A percentile compares a stretch with the other conserved stretches of the same genome.
Conservation (phyloP, 1,140 invertebrate species). For the Anthonomus grandis region DNA sequence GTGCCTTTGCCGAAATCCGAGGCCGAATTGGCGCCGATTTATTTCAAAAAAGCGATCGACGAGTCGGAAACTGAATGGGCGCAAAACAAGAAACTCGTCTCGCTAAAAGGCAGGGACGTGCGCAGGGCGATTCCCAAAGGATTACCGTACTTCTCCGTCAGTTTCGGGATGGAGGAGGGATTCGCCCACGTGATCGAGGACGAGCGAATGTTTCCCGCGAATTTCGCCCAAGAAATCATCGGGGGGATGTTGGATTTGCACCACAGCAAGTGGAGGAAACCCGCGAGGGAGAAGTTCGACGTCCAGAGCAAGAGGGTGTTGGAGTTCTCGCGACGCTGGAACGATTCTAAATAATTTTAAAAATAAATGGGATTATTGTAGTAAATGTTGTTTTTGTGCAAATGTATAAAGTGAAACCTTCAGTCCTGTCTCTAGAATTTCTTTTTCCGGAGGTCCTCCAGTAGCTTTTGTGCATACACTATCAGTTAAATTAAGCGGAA, state of each 20-base stretch:
- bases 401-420: too few relatives aligned
- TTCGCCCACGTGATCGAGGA: conserved; percentile 98
- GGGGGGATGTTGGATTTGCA: conserved; percentile 91
- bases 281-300: conserved; percentile 68
- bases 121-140: conserved; percentile 85
- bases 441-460: too few relatives aligned
- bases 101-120: conserved; percentile 70
- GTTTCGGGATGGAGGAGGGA: conserved; percentile 86
- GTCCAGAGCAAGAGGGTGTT: conserved; percentile 66
- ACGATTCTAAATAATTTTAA: conserved; percentile 35
- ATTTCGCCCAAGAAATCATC: conserved; percentile 94
- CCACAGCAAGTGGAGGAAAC: conserved; percentile 79
- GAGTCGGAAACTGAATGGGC: conserved; percentile 95
- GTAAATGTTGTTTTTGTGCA: too few relatives aligned
- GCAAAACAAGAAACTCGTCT: conserved; percentile 92
- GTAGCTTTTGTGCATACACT: too few relatives aligned
- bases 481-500: too few relatives aligned
- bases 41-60: conserved; percentile 96
- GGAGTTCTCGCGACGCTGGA: conserved; percentile 64
- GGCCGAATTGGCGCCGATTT: conserved; percentile 85
- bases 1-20: conserved; percentile 79
- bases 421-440: too few relatives aligned
- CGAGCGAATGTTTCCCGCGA: conserved; percentile 77
- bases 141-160: conserved; percentile 89
- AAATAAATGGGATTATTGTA: neutral